Base-by-base conservation (phyloP, 2,888 invertebrate genomes). In the Oxyscelio sp. region DNA sequence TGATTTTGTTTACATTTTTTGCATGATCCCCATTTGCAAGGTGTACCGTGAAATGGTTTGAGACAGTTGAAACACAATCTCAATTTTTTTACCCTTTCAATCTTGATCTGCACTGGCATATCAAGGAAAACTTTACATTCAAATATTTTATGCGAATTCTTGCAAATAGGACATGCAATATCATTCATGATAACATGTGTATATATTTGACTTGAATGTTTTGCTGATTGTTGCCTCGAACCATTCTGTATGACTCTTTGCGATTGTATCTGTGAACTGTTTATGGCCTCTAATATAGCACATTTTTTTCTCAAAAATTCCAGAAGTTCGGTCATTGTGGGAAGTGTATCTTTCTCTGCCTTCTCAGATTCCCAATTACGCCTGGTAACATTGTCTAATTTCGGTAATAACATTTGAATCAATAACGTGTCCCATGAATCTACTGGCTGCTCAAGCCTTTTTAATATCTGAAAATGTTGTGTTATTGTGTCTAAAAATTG, bases 111-210 rank as follows among this genome's bases (percentile, higher is more conserved):
- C 4, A 27, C 4, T 15, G 63, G 22, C 21, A 38, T 4, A 13
- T 34, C 22, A 5, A 27, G 19, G 8, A 63, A 48, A 22, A 48
- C 31, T 15, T 21, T 17, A 27, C 63, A 63, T 4, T 63, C 17
- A 24, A 48, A 43, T n/a, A 63, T 63, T 48, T 24, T 63, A 31
- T 45, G 63, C n/a, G n/a, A n/a, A n/a, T n/a, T n/a, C n/a, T n/a
- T n/a, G n/a, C n/a, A n/a, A n/a, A n/a, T 27, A 6, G 15, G 45
- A 15, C 63, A 63, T 27, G 15, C 31, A 13, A 11, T 17, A 4
- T 45, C 13, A 13, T n/a, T 2, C 19, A 17, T 21, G 8, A 17
- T 8, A 1, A 27, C 2, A 21, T 59, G 4, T 8, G 38, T 5
- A 34, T 27, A n/a, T 15, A 17, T 17, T 11, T 34, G 34, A 19